A percentile compares a stretch with the other conserved stretches of the same genome.
Evolutionary conservation across 1,140 invertebrate species (phyloP).

Genomic region (Aphidius gifuensis): DNA sequence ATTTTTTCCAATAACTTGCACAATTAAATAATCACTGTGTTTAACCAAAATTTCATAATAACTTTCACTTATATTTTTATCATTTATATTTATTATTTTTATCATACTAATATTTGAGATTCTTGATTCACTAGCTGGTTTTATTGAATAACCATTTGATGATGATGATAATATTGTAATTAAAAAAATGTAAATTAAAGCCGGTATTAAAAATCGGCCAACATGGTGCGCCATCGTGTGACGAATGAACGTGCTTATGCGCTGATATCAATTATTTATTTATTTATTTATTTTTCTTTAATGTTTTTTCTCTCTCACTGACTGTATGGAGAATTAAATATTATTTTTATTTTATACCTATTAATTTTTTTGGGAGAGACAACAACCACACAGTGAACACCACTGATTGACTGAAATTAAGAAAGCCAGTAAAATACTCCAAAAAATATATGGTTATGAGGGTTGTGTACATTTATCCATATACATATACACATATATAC

Average conservation of each 20-base stretch:
- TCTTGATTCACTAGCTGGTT: background rate
- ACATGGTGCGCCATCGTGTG: conserved; percentile 52
- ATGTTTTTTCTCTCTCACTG: no score
- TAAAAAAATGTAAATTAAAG: conserved; percentile 41
- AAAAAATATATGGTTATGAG: no score
- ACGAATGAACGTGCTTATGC: conserved; percentile 32
- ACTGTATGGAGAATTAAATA: no score
- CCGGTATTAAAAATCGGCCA: conserved; percentile 38
- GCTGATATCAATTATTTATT: background rate
- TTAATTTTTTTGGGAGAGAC: no score
- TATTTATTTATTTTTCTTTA: background rate
- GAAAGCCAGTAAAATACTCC: no score
- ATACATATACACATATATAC: no score
- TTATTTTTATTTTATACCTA: no score
- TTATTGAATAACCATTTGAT: background rate
- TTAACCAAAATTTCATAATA: background rate
- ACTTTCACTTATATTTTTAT: background rate
- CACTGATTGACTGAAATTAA: no score
- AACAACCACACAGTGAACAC: no score
- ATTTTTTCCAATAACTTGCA: conserved; percentile 32
- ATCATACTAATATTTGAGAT: conserved; percentile 11
- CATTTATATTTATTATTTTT: background rate
- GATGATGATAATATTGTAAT: conserved; percentile 25
- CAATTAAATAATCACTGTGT: background rate
- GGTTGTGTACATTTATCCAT: no score